A percentile compares a stretch with the other conserved stretches of the same genome.
Conservation (phyloP, 2,888 invertebrate species). For the Halocaridina rubra region DNA sequence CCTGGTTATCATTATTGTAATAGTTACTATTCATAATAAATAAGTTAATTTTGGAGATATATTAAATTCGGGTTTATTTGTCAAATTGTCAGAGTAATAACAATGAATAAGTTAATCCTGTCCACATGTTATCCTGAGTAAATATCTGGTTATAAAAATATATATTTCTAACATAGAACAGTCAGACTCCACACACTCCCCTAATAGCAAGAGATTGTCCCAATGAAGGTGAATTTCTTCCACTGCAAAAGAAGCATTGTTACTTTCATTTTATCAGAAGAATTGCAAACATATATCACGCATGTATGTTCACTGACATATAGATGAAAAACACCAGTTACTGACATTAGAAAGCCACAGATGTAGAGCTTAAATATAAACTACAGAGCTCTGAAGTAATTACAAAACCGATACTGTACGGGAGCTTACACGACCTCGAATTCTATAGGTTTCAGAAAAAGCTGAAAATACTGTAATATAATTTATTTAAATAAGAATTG, state of each 20-base stretch:
- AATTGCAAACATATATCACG: neutral
- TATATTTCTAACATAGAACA: neutral
- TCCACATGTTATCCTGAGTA: neutral
- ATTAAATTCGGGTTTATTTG: neutral
- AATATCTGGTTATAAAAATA: neutral
- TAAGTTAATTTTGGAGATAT: neutral
- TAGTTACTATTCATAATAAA: neutral
- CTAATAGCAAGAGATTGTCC: no score
- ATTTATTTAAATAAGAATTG: conserved; percentile 28
- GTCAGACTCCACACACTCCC: neutral
- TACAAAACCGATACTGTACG: neutral
- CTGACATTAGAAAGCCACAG: neutral
- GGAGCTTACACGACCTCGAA: no score
- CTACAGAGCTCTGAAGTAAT: neutral
- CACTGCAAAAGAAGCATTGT: no score
- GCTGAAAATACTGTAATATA: neutral
- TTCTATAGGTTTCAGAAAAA: no score
- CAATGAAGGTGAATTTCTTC: no score
- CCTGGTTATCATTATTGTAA: neutral
- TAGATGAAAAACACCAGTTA: neutral
- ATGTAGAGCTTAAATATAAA: neutral
- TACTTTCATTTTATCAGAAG: no score
- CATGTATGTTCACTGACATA: neutral
- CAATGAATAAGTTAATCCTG: neutral
- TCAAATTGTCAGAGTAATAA: neutral